Percentiles rank a stretch among this genome's conserved stretches.
Conservation (phyloP, 2,888 invertebrate species). For the Pyrrhosoma nymphula region DNA sequence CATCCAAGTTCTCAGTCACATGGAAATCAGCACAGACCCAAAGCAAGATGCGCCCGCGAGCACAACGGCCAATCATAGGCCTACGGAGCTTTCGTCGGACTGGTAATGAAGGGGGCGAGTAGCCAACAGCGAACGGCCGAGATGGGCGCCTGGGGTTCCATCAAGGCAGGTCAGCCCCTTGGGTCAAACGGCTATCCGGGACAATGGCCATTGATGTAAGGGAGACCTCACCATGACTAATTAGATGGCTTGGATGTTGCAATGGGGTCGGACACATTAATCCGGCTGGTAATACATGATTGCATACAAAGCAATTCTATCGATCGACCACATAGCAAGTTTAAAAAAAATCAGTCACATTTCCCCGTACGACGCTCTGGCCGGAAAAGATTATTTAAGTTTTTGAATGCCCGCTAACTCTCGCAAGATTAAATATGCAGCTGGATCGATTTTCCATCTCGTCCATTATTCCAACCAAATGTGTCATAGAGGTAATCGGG, state of each 20-base stretch:
- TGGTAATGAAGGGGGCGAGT: background rate
- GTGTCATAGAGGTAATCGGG: too few species aligned
- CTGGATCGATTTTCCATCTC: too few species aligned
- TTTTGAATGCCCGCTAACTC: too few species aligned
- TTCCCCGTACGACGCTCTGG: too few species aligned
- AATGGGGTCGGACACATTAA: background rate
- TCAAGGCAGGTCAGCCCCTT: background rate
- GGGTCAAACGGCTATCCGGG: background rate
- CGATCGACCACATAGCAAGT: too few species aligned
- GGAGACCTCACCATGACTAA: background rate
- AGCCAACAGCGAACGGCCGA: background rate
- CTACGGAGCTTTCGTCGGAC: background rate
- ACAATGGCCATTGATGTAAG: background rate
- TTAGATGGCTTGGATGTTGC: background rate
- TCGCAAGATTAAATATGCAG: too few species aligned
- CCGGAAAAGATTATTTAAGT: too few species aligned
- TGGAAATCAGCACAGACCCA: background rate
- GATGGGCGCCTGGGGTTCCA: conserved; percentile 17
- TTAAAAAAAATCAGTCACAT: too few species aligned
- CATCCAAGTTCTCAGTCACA: background rate
- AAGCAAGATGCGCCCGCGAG: background rate
- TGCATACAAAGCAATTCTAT: background rate
- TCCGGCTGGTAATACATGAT: background rate
- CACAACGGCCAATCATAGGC: background rate
- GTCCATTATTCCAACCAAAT: too few species aligned